phyloP scores from a whole-genome alignment of 2,113 vertebrate species.

The Antechinus flavipes region DNA sequence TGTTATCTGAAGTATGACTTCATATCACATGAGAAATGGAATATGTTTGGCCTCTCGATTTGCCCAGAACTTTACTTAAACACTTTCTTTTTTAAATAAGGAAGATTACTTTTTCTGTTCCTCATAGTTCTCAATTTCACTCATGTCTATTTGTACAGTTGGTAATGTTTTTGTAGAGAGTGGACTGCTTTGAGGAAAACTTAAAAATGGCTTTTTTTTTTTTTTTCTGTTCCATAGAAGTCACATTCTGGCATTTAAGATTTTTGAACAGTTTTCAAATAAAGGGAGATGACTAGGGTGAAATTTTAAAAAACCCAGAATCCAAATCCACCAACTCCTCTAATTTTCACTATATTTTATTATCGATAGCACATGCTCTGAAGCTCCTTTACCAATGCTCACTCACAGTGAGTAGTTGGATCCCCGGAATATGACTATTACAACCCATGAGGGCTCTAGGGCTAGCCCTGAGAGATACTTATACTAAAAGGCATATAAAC shows the following conservation, averaged over 20 bases:
- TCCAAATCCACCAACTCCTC: not conserved
- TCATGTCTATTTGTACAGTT: slow-evolving; percentile 9
- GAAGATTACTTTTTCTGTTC: not conserved
- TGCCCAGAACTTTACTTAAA: not conserved
- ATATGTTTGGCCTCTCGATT: slow-evolving; percentile 34
- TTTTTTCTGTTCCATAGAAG: slow-evolving; percentile 2
- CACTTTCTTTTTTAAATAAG: not conserved
- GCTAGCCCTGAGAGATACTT: not conserved
- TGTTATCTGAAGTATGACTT: slow-evolving; percentile 67
- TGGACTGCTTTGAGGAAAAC: slow-evolving; percentile 27
- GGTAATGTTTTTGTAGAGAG: slow-evolving; percentile 27
- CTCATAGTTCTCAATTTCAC: slow-evolving; percentile 6
- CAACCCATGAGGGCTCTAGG: not conserved
- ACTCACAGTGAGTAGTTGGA: not conserved
- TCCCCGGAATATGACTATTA: not conserved
- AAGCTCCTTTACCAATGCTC: not conserved
- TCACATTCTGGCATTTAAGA: slow-evolving; percentile 32
- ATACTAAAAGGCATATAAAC: not conserved
- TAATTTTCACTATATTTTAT: not conserved
- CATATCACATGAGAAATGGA: slow-evolving; percentile 51
- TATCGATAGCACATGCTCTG: not conserved
- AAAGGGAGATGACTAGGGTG: not conserved
- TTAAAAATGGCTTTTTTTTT: not conserved
- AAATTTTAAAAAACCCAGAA: not conserved
- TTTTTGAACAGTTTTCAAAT: slow-evolving; percentile 43